A percentile compares a stretch with the other conserved stretches of the same genome.
These are phyloP conservation scores for Podarcis siculus DNA, from an alignment of 2,797 vertebrate genomes.

Conservation along the genomic window DNA sequence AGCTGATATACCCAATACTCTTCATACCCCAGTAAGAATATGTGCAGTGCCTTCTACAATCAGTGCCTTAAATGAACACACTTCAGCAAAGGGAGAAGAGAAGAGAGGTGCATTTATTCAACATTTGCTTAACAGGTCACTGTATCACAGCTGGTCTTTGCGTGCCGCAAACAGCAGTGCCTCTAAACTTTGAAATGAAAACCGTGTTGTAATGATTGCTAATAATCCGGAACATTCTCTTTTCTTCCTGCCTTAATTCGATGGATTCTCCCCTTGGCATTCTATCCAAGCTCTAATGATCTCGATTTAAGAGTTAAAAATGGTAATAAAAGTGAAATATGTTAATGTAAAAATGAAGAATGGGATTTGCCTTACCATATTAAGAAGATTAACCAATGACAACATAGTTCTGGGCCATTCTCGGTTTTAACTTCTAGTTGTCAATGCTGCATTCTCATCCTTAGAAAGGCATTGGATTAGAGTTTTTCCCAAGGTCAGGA, in stretches of 20 bases:
- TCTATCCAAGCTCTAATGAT: constrained; percentile 53
- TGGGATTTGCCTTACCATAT: constrained; percentile 76
- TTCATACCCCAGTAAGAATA: no score
- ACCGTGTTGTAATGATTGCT: constrained; percentile 27
- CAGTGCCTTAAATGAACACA: neutral
- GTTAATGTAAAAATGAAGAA: constrained; percentile 78
- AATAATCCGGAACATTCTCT: constrained; percentile 43
- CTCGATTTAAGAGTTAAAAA: constrained; percentile 74
- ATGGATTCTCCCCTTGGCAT: constrained; percentile 49
- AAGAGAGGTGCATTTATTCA: neutral
- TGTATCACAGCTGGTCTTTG: neutral
- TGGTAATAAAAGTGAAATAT: constrained; percentile 79
- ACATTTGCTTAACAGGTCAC: neutral
- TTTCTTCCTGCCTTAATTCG: no score
- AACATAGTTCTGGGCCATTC: constrained; percentile 65
- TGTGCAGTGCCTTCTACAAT: neutral
- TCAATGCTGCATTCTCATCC: constrained; percentile 69
- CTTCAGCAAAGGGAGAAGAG: no score
- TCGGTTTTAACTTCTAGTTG: constrained; percentile 75
- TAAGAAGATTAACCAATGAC: constrained; percentile 79
- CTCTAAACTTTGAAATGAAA: neutral
- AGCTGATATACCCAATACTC: neutral
- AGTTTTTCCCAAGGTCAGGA: constrained; percentile 79
- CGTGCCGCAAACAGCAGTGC: neutral
- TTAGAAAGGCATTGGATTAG: constrained; percentile 72